Evolutionary conservation across 2,888 invertebrate genomes (phyloP).

Genomic region (Acanthosepion lycidas): DNA sequence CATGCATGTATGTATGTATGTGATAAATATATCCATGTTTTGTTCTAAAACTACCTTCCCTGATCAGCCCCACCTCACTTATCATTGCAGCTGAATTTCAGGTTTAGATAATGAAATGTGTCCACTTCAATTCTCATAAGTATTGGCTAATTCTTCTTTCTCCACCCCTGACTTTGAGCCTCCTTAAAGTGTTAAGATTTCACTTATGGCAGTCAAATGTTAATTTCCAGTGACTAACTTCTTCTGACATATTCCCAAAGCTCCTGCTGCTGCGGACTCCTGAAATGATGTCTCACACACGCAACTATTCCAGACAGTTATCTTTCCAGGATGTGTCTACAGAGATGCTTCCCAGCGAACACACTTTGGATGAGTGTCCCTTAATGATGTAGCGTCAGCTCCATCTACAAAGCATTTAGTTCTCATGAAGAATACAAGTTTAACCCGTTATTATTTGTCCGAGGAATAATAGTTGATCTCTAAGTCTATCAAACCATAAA

Average conservation of each 20-base stretch:
- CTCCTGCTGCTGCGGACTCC: background rate
- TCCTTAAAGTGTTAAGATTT: background rate
- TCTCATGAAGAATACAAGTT: background rate
- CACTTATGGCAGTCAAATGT: slow-evolving; percentile 18
- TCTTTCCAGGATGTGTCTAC: background rate
- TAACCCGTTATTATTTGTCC: background rate
- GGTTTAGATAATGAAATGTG: background rate
- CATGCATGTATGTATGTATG: background rate
- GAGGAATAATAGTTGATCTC: background rate
- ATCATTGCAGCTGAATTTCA: background rate
- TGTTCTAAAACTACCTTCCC: background rate
- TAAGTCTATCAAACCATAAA: no score
- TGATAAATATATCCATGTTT: background rate
- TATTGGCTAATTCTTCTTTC: background rate
- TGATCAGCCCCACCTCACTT: background rate
- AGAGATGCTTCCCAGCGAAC: background rate
- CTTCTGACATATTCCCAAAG: background rate
- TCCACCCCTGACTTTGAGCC: background rate
- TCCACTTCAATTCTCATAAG: background rate
- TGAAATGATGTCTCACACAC: background rate
- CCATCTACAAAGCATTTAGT: background rate
- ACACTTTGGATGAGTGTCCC: background rate
- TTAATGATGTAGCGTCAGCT: background rate
- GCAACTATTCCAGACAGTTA: background rate
- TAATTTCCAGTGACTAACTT: slow-evolving; percentile 2